These are phyloP conservation scores for Arctia plantaginis DNA, from an alignment of 2,888 invertebrate species.

Conservation along the genomic window DNA sequence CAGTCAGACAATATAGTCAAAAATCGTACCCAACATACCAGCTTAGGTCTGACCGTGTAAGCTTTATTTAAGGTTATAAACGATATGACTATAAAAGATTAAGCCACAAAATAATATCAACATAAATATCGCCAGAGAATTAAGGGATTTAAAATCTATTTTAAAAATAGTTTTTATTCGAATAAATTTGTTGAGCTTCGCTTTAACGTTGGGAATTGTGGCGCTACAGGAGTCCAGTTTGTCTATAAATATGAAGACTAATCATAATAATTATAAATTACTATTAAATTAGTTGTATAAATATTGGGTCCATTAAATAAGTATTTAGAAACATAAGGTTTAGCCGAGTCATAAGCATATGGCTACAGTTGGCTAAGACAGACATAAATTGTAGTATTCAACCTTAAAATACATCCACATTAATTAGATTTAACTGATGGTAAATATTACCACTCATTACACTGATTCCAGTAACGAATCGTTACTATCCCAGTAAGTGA, in stretches of 20 bases:
- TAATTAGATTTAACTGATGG: not conserved
- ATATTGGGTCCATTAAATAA: not conserved
- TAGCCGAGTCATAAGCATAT: not conserved
- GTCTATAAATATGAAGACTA: not conserved
- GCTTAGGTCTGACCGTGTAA: constrained; percentile 19
- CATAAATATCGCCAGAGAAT: constrained; percentile 46
- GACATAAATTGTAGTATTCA: not conserved
- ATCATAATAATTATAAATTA: not conserved
- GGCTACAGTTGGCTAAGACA: not conserved
- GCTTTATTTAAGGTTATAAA: constrained; percentile 36
- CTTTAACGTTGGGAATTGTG: constrained; percentile 7
- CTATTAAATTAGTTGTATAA: not conserved
- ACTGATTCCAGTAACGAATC: no score
- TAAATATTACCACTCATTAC: not conserved
- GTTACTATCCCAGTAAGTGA: no score
- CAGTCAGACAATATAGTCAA: not conserved
- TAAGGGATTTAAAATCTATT: constrained; percentile 16
- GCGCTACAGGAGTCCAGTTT: constrained; percentile 9
- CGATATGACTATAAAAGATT: constrained; percentile 40
- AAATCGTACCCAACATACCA: constrained; percentile 8
- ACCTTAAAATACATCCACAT: not conserved
- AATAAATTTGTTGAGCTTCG: constrained; percentile 29
- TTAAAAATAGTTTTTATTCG: constrained; percentile 10
- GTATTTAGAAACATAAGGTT: not conserved
- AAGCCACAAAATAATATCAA: constrained; percentile 54